phyloP scores from a whole-genome alignment of 2,113 vertebrate genomes.

The Alouatta palliata region DNA sequence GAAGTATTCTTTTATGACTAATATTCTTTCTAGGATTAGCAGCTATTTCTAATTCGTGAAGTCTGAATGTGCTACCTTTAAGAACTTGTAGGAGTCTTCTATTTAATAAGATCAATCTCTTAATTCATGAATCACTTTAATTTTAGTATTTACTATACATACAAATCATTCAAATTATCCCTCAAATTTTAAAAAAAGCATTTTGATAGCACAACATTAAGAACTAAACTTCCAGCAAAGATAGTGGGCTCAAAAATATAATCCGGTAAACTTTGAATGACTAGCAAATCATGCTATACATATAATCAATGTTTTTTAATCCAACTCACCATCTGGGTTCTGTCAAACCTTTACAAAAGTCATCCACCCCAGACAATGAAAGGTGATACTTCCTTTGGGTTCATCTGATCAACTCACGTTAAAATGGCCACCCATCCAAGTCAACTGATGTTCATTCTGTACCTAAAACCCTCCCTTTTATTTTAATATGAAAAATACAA shows the following conservation, averaged over 20 bases:
- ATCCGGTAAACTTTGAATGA: background rate
- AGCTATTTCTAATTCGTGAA: conserved; percentile 54
- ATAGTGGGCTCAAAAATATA: background rate
- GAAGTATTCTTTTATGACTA: conserved; percentile 21
- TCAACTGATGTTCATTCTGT: background rate
- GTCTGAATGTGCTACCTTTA: background rate
- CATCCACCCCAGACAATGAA: background rate
- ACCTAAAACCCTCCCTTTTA: background rate
- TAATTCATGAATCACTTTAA: background rate
- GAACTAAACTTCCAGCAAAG: background rate
- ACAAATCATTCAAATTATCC: background rate
- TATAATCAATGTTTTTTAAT: background rate
- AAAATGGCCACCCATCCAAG: background rate
- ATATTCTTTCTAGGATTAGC: background rate
- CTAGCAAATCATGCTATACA: background rate
- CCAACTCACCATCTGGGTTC: background rate
- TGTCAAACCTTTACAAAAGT: background rate
- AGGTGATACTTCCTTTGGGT: background rate
- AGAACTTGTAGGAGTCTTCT: background rate
- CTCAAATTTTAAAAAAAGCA: background rate
- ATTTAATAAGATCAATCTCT: background rate
- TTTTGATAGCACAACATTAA: background rate
- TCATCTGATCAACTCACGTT: background rate
- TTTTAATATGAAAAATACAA: background rate
- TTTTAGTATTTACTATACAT: background rate